phyloP scores from a whole-genome alignment of 2,797 vertebrate species.

The Sylvilagus floridanus region DNA sequence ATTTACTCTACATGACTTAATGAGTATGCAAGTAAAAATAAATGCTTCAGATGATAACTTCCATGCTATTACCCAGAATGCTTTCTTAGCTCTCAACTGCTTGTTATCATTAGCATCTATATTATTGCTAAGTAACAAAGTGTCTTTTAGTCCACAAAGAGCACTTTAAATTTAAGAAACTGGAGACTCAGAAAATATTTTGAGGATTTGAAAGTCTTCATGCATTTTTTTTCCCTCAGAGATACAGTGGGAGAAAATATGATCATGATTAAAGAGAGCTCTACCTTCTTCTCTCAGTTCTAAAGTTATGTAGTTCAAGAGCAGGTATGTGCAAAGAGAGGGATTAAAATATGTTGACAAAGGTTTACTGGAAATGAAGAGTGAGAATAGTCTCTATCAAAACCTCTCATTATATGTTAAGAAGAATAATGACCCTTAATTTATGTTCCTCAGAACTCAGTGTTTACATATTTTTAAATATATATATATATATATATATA shows the following conservation, averaged over 20 bases:
- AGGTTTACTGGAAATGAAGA: conserved; percentile 34
- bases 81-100: conserved; percentile 29
- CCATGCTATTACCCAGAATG: conserved; percentile 48
- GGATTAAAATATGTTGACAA: conserved; percentile 1
- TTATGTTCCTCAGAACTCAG: neutral
- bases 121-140: conserved; percentile 60
- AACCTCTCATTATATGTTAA: neutral
- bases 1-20: conserved; percentile 41
- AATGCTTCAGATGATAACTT: conserved; percentile 66
- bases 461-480: neutral
- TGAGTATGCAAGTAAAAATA: conserved; percentile 29
- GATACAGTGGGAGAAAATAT: neutral
- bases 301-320: neutral
- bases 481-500: neutral
- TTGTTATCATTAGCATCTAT: neutral
- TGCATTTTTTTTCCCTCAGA: neutral
- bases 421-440: neutral
- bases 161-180: conserved; percentile 67
- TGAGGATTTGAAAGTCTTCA: conserved; percentile 30
- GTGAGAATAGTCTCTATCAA: neutral
- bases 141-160: conserved; percentile 41
- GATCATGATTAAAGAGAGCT: conserved; percentile 39
- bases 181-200: conserved; percentile 16
- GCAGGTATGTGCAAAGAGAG: neutral
- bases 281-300: neutral